Percentiles rank a stretch among this genome's conserved stretches.
Evolutionary conservation across 2,888 invertebrate species (phyloP).

Genomic region (Hartigia nigra): DNA sequence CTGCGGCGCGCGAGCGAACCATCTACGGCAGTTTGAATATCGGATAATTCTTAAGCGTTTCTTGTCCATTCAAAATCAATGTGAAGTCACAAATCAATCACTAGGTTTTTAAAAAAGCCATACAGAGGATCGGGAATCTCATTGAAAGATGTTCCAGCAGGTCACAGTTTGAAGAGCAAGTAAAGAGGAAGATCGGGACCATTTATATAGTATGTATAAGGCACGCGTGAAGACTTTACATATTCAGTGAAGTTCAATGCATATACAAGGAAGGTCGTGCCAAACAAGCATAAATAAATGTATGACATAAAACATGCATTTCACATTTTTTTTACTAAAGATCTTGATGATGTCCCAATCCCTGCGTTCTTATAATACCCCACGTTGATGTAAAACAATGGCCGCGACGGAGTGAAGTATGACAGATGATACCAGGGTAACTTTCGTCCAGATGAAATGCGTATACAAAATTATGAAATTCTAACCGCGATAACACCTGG

Average conservation of each 20-base stretch:
- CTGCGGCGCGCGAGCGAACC: too few species aligned
- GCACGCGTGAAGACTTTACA: background rate
- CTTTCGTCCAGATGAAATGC: background rate
- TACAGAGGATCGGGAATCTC: slow-evolving; percentile 36
- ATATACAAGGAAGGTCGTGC: slow-evolving; percentile 35
- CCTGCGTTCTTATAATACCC: background rate
- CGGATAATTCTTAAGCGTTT: background rate
- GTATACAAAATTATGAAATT: background rate
- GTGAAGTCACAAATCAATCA: slow-evolving; percentile 5
- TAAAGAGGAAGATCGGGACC: background rate
- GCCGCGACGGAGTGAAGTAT: background rate
- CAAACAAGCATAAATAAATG: slow-evolving; percentile 32
- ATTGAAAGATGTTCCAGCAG: slow-evolving; percentile 51
- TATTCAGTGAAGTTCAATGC: background rate
- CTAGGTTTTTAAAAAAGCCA: slow-evolving; percentile 36
- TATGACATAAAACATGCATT: slow-evolving; percentile 6
- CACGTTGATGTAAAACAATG: background rate
- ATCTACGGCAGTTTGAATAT: background rate
- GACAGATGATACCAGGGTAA: background rate
- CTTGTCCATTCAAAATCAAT: background rate
- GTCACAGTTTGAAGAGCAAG: slow-evolving; percentile 35
- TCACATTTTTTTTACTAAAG: background rate
- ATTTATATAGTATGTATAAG: slow-evolving; percentile 1
- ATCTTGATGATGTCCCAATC: background rate
- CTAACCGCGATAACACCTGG: background rate